phyloP scores from a whole-genome alignment of 1,140 invertebrate species.

The Drosophila lini region DNA sequence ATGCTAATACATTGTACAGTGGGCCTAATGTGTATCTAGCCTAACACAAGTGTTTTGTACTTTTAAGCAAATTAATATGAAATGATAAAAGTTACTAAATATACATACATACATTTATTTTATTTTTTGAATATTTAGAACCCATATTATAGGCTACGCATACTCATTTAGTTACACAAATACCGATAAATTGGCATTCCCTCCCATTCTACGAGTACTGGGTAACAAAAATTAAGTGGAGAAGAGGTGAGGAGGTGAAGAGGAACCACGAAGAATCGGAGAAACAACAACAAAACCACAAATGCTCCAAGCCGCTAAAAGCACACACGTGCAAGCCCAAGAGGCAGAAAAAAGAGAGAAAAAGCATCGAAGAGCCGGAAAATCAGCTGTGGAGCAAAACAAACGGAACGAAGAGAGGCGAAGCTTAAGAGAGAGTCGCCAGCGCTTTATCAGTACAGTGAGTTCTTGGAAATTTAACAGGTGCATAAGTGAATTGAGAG shows the following conservation, averaged over 20 bases:
- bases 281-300: constrained; percentile 36
- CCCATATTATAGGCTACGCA: not conserved
- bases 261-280: constrained; percentile 10
- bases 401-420: constrained; percentile 42
- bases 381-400: constrained; percentile 57
- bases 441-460: constrained; percentile 38
- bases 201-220: not conserved
- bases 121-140: no score
- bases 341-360: constrained; percentile 22
- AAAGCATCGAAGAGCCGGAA: constrained; percentile 18
- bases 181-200: not conserved
- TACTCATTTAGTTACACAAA: not conserved
- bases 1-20: no score
- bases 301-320: constrained; percentile 37
- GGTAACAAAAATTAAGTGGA: constrained; percentile 2
- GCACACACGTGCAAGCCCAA: constrained; percentile 43
- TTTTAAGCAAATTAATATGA: not conserved
- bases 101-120: no score
- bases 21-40: no score
- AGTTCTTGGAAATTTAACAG: constrained; percentile 9
- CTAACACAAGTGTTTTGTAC: no score
- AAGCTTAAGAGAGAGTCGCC: constrained; percentile 27
- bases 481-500: not conserved
- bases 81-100: not conserved
- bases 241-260: not conserved